Evolutionary conservation across 2,888 invertebrate species (phyloP).

Genomic region (Blastobasis adustella): DNA sequence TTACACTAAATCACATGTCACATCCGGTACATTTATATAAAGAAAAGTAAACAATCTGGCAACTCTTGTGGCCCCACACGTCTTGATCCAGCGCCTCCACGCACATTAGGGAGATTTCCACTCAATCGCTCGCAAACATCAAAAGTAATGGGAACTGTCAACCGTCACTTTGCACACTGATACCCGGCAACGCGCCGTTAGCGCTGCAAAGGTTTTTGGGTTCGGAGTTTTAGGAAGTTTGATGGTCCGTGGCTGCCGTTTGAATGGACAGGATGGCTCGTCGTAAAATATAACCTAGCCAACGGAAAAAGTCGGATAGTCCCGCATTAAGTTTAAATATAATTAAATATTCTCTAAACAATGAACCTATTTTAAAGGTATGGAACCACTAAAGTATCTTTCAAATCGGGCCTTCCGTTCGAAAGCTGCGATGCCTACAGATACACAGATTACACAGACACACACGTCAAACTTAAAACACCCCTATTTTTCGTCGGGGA

Average conservation of each 20-base stretch:
- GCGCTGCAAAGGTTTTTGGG: not conserved
- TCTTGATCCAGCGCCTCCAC: conserved; percentile 5
- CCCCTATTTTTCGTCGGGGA: too few species aligned
- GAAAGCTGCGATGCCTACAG: too few species aligned
- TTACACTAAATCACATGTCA: too few species aligned
- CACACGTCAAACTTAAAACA: too few species aligned
- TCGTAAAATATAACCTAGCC: not conserved
- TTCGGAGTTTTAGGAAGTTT: not conserved
- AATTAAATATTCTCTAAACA: not conserved
- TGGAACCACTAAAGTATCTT: too few species aligned
- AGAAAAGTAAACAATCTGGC: too few species aligned
- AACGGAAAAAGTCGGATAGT: not conserved
- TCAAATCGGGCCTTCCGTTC: too few species aligned
- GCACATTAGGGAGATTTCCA: conserved; percentile 20
- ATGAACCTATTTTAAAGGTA: too few species aligned
- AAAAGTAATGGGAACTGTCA: conserved; percentile 35
- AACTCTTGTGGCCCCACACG: conserved; percentile 2
- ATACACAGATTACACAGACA: too few species aligned
- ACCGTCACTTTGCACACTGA: conserved; percentile 23
- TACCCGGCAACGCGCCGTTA: conserved; percentile 1
- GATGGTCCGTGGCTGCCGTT: not conserved
- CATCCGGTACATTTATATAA: too few species aligned
- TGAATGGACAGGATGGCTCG: not conserved
- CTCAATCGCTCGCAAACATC: conserved; percentile 38
- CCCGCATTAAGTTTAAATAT: not conserved